Evolutionary conservation across 2,797 vertebrate species (phyloP).

Genomic region (Artibeus jamaicensis): DNA sequence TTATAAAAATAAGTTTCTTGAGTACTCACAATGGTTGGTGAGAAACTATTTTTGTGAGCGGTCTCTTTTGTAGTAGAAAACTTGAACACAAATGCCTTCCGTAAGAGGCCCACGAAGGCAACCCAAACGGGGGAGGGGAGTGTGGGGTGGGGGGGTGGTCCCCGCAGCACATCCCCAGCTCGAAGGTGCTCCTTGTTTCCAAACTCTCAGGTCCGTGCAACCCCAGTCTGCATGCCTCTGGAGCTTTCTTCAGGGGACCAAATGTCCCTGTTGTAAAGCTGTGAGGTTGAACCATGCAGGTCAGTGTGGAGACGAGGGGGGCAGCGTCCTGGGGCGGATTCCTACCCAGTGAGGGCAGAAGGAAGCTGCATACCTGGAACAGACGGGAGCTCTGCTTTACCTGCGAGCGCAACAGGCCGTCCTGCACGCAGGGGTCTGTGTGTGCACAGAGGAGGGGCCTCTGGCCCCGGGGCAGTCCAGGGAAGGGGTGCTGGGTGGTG

Average conservation of each 20-base stretch:
- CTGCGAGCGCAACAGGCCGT: rapidly evolving
- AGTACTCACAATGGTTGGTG: background rate
- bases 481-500: background rate
- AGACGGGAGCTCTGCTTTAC: rapidly evolving
- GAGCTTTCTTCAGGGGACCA: background rate
- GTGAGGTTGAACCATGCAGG: rapidly evolving
- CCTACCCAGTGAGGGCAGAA: background rate
- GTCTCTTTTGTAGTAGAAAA: background rate
- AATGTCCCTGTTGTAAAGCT: background rate
- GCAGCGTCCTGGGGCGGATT: background rate
- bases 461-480: background rate
- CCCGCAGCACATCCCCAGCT: rapidly evolving
- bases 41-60: no score
- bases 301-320: background rate
- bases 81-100: background rate
- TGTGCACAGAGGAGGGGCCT: background rate
- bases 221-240: background rate
- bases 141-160: background rate
- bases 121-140: rapidly evolving
- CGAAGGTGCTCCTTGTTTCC: background rate
- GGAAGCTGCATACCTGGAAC: background rate
- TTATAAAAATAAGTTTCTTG: background rate
- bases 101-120: rapidly evolving
- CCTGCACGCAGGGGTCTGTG: background rate
- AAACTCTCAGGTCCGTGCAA: rapidly evolving